These are phyloP conservation scores for Blastobasis adustella DNA, from an alignment of 2,888 invertebrate species.

Conservation along the genomic window DNA sequence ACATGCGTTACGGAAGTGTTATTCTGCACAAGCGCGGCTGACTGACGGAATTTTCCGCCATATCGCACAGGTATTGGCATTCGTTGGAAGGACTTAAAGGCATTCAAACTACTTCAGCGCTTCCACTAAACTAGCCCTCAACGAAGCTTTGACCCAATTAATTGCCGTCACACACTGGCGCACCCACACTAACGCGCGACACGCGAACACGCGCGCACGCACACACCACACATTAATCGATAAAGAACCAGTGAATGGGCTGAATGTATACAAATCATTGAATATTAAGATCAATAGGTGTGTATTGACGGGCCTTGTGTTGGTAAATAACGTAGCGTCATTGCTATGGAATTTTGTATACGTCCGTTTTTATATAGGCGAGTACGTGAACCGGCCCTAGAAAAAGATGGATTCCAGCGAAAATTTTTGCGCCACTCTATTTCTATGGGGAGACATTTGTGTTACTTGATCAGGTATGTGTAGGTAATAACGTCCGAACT, in stretches of 20 bases:
- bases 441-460: no score
- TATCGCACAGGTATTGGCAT: no score
- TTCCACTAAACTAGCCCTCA: constrained; percentile 1
- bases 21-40: no score
- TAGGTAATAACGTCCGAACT: no score
- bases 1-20: no score
- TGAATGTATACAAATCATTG: constrained; percentile 31
- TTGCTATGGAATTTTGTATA: constrained; percentile 26
- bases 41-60: no score
- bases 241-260: constrained; percentile 30
- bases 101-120: background rate
- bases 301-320: constrained; percentile 13
- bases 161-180: constrained; percentile 26
- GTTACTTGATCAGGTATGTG: no score
- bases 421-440: no score
- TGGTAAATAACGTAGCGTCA: constrained; percentile 35
- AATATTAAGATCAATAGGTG: constrained; percentile 26
- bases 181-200: constrained; percentile 20
- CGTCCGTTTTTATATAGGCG: no score
- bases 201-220: constrained; percentile 25
- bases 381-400: no score
- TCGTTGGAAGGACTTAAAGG: no score
- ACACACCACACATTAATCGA: constrained; percentile 27
- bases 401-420: no score
- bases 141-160: constrained; percentile 49